Conservation (phyloP, 1,140 invertebrate species). For the Cylas formicarius region DNA sequence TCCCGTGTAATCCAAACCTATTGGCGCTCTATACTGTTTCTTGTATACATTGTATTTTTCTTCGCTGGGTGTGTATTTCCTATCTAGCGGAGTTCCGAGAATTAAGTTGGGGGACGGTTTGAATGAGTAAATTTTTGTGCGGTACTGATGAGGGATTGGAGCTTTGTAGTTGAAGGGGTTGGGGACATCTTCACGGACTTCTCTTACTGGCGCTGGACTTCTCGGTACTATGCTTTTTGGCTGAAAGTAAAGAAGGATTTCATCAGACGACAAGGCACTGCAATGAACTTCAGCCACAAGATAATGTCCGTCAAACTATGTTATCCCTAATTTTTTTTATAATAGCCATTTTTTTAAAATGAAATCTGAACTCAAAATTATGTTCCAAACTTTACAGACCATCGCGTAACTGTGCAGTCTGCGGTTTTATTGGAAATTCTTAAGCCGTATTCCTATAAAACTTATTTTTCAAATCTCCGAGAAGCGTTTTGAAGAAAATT, state of each 20-base stretch:
- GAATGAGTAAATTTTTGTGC: conserved; percentile 30
- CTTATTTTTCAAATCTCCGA: no score
- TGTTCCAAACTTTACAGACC: no score
- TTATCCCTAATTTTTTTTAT: no score
- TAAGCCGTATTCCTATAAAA: no score
- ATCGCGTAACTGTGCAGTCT: no score
- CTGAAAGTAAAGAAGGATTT: conserved; percentile 12
- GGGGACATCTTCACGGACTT: conserved; percentile 34
- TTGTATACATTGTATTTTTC: conserved; percentile 29
- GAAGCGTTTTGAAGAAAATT: no score
- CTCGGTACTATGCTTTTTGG: conserved; percentile 15
- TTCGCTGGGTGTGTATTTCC: conserved; percentile 30
- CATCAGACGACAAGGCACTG: conserved; percentile 1
- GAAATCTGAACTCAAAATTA: no score
- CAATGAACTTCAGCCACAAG: no score
- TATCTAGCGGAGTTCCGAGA: conserved; percentile 33
- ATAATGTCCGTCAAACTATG: no score
- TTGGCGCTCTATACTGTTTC: conserved; percentile 25
- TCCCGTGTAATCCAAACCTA: conserved; percentile 34
- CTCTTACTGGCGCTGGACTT: conserved; percentile 37
- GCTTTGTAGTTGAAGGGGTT: conserved; percentile 35
- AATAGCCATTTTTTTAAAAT: no score
- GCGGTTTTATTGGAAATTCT: no score
- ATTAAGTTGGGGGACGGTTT: conserved; percentile 35
- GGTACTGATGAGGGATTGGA: conserved; percentile 36